These are phyloP conservation scores for Noctua janthina DNA, from an alignment of 2,888 invertebrate species.

Conservation along the genomic window DNA sequence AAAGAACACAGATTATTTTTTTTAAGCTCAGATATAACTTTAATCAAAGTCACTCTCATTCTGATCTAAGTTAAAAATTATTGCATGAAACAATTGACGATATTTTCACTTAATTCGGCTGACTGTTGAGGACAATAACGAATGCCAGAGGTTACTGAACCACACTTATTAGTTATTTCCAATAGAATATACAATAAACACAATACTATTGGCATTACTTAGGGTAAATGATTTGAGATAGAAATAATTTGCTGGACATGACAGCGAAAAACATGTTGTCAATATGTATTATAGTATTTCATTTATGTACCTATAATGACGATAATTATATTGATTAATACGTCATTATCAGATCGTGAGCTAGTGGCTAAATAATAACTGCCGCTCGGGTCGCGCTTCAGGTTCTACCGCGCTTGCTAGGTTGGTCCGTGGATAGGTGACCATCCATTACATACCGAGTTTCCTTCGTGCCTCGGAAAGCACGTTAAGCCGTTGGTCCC, in stretches of 20 bases:
- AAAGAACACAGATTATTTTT: no score
- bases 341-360: no score
- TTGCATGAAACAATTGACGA: slow-evolving; percentile 28
- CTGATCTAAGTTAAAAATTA: slow-evolving; percentile 42
- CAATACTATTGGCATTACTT: not conserved
- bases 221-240: not conserved
- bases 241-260: not conserved
- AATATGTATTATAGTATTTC: not conserved
- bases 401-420: no score
- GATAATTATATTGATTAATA: no score
- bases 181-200: not conserved
- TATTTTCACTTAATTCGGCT: slow-evolving; percentile 32
- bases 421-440: no score
- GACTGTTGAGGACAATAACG: slow-evolving; percentile 11
- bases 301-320: not conserved
- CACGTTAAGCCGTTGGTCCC: no score
- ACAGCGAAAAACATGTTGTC: not conserved
- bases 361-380: no score
- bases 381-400: no score
- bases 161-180: not conserved
- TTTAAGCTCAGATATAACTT: not conserved
- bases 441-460: no score
- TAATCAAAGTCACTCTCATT: slow-evolving; percentile 37
- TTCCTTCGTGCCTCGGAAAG: no score
- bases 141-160: slow-evolving; percentile 8